These are phyloP conservation scores for Styela clava DNA, from an alignment of 23 tunicate genomes.

Conservation along the genomic window DNA sequence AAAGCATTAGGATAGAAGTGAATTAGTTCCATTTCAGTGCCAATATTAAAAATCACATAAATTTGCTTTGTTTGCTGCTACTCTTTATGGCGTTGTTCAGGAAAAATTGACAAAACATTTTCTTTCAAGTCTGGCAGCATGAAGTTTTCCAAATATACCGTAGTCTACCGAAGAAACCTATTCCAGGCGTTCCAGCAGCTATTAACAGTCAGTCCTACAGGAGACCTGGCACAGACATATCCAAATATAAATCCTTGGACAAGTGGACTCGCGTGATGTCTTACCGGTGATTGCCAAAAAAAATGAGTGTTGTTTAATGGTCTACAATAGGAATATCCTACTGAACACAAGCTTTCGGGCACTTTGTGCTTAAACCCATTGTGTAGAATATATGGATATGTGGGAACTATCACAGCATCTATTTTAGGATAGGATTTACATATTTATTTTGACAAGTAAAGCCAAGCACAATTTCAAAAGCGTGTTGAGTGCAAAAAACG, in stretches of 20 bases:
- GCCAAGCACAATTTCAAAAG: too few relatives aligned
- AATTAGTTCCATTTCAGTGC: too few relatives aligned
- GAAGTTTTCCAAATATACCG: conserved; percentile 18
- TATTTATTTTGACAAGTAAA: not conserved
- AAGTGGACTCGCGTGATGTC: conserved; percentile 30
- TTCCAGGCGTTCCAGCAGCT: conserved; percentile 17
- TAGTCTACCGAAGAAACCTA: conserved; percentile 17
- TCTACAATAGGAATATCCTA: too few relatives aligned
- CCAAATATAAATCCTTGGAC: conserved; percentile 21
- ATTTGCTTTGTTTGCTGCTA: too few relatives aligned
- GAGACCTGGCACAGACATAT: conserved; percentile 21
- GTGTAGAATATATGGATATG: too few relatives aligned
- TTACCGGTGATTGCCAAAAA: conserved; percentile 21
- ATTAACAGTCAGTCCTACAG: conserved; percentile 24
- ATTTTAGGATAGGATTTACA: too few relatives aligned
- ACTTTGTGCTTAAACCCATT: not conserved
- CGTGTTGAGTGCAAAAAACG: too few relatives aligned
- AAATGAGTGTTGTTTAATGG: too few relatives aligned
- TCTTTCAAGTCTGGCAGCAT: conserved; percentile 15
- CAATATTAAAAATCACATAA: too few relatives aligned
- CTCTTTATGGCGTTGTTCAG: conserved; percentile 9
- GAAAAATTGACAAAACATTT: not conserved
- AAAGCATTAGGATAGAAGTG: too few relatives aligned
- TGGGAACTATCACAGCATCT: too few relatives aligned
- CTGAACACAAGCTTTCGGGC: too few relatives aligned